phyloP scores from a whole-genome alignment of 2,113 vertebrate genomes.

The Lepus europaeus region DNA sequence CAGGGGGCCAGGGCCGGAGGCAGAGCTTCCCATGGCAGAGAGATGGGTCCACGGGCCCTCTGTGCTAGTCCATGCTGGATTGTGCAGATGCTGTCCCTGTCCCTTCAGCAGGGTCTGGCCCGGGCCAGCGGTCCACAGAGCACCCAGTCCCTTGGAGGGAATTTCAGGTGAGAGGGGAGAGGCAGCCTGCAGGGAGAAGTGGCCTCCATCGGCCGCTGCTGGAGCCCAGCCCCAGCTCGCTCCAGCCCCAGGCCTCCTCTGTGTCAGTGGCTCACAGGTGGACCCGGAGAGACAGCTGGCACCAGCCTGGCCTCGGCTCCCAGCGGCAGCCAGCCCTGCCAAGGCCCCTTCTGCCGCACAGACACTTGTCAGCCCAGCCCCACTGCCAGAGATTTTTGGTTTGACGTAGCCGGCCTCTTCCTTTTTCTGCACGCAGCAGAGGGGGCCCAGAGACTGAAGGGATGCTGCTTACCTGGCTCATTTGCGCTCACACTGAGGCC shows the following conservation, averaged over 20 bases:
- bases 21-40: neutral
- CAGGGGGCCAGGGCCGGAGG: neutral
- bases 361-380: slow-evolving; percentile 67
- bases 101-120: neutral
- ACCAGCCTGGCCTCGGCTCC: fast-evolving
- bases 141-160: neutral
- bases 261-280: neutral
- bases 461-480: neutral
- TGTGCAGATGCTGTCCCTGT: neutral
- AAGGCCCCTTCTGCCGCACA: slow-evolving; percentile 25
- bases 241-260: neutral
- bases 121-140: neutral
- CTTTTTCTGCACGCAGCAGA: slow-evolving; percentile 68
- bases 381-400: slow-evolving; percentile 73
- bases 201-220: fast-evolving
- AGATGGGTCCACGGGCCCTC: neutral
- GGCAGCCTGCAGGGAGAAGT: neutral
- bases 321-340: neutral
- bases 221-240: too few species aligned
- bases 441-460: slow-evolving; percentile 12
- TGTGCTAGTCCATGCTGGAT: fast-evolving
- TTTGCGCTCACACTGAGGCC: neutral
- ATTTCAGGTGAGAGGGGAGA: neutral
- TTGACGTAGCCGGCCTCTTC: slow-evolving; percentile 79
- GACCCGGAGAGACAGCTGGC: neutral